Conservation (phyloP, 2,113 vertebrate species). For the Odocoileus hemionus region DNA sequence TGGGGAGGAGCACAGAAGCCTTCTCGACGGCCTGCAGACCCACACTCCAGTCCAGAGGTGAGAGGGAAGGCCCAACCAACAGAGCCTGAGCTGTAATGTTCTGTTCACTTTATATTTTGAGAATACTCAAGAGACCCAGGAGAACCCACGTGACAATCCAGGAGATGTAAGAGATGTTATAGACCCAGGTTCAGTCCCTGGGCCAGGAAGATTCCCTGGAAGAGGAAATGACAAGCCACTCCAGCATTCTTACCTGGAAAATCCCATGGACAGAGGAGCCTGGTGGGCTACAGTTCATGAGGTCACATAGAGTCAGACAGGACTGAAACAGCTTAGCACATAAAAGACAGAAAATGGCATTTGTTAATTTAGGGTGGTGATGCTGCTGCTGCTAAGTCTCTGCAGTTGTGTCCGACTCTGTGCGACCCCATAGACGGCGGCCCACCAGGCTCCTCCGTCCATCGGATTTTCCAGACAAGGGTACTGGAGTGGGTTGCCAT, state of each 20-base stretch:
- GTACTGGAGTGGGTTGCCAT: too few species aligned
- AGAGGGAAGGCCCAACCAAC: fast-evolving
- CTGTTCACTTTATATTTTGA: background rate
- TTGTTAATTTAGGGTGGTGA: too few species aligned
- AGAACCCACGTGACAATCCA: background rate
- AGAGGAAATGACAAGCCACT: background rate
- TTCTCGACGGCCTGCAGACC: fast-evolving
- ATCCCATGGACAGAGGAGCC: background rate
- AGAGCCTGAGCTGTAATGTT: background rate
- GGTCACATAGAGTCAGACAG: background rate
- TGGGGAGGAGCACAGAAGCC: too few species aligned
- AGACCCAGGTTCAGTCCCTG: background rate
- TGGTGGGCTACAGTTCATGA: background rate
- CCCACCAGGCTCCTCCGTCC: too few species aligned
- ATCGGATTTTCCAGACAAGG: too few species aligned
- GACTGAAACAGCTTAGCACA: background rate
- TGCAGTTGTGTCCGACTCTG: too few species aligned
- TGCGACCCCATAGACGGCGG: fast-evolving
- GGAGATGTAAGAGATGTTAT: background rate
- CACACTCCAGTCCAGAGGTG: fast-evolving
- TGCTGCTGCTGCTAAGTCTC: too few species aligned
- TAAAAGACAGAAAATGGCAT: background rate
- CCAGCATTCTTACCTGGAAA: background rate
- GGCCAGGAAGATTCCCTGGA: background rate
- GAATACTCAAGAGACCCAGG: background rate